Conservation (phyloP, 2,113 vertebrate species). For the Chlorodrepanis virens region DNA sequence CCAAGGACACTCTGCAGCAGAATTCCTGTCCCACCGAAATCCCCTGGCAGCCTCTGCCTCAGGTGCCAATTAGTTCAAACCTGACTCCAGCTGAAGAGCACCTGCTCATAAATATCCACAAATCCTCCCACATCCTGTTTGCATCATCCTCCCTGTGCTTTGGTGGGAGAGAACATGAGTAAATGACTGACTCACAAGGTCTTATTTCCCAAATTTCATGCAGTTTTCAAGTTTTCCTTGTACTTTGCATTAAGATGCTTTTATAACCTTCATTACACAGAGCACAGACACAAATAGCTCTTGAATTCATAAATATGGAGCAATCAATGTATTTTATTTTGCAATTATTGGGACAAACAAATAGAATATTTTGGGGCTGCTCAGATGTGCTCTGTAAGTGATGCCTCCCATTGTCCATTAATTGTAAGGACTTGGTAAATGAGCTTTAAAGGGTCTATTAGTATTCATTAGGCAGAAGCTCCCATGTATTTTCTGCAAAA, state of each 20-base stretch:
- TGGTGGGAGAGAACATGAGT: slow-evolving; percentile 10
- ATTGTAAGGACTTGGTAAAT: slow-evolving; percentile 46
- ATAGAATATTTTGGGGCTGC: not conserved
- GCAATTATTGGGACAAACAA: slow-evolving; percentile 49
- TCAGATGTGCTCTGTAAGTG: slow-evolving; percentile 51
- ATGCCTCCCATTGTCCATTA: slow-evolving; percentile 58
- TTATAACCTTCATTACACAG: not conserved
- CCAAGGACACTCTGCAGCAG: not conserved
- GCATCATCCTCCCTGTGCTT: not conserved
- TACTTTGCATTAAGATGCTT: not conserved
- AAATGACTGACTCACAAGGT: slow-evolving; percentile 36
- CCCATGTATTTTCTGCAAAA: not conserved
- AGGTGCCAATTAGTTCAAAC: not conserved
- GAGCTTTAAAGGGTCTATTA: slow-evolving; percentile 55
- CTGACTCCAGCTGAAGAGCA: slow-evolving; percentile 13
- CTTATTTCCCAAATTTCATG: slow-evolving; percentile 36
- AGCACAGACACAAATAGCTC: not conserved
- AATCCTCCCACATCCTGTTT: slow-evolving; percentile 31
- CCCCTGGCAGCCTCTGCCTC: not conserved
- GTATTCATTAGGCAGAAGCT: slow-evolving; percentile 49
- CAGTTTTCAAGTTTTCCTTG: slow-evolving; percentile 15
- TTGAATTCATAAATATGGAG: slow-evolving; percentile 37
- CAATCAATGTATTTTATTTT: slow-evolving; percentile 41
- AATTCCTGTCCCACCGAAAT: not conserved
- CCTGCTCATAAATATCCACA: slow-evolving; percentile 44